Evolutionary conservation across 2,888 invertebrate genomes (phyloP), one percentile per base, ranked within the genome.

Genomic region (Abrostola tripartita): DNA sequence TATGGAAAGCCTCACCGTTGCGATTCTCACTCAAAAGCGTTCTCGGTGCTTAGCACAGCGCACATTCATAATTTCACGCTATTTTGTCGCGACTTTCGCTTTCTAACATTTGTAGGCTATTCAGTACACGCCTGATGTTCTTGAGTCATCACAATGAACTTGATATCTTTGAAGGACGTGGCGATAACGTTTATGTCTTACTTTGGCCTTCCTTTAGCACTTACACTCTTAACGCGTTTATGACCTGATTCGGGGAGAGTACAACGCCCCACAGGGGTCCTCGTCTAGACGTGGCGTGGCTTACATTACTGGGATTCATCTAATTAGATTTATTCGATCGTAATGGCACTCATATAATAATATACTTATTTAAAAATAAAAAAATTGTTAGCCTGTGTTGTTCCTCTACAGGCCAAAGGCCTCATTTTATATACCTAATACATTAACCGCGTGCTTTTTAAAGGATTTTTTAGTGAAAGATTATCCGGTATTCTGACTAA

Each of bases 21-120:
- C 10, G 24, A 41, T 5, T 5, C 11, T 52, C 37, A n/a, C 8
- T 52, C 11, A 41, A 24, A 9, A 41, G 40, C 5, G 37, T 75
- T 74, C 56, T 47, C 12, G 44, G 24, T 42, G 8, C 41, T 6
- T 9, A 50, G 55, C 7, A 37, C 35, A 49, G 8, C 56, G 51
- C 42, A 54, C 59, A 64, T 65, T 60, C 52, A 72, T 60, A 65
- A 55, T 66, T 72, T 58, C 77, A 72, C 57, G 71, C 68, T 35
- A n/a, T 57, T 61, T 61, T 59, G 58, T 40, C 49, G 47, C 14
- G n/a, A 72, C 74, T 72, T 76, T 71, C 76, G 40, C 49, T 50
- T 75, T 42, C 35, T 57, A 42, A 37, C 53, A 10, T 71, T 64
- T 65, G 37, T 65, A 54, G 24, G 24, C 44, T 47, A 47, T 47